A percentile compares a stretch with the other conserved stretches of the same genome.
Evolutionary conservation across 1,140 invertebrate genomes (phyloP).

Genomic region (Atta colombica): DNA sequence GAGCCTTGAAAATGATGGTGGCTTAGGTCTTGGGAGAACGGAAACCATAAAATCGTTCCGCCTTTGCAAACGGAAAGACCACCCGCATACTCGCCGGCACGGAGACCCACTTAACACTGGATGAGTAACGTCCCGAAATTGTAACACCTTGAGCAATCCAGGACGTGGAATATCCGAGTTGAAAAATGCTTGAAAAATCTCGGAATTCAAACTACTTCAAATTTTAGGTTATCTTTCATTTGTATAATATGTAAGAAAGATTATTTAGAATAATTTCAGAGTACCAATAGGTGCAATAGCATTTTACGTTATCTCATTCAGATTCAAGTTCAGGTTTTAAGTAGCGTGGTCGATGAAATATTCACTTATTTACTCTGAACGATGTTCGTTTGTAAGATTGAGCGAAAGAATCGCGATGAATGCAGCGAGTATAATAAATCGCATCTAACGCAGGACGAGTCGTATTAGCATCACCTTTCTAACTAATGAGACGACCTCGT

Average conservation of each 20-base stretch:
- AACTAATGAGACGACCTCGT: conserved; percentile 65
- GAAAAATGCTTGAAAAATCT: background rate
- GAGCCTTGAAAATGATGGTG: conserved; percentile 52
- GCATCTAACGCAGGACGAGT: conserved; percentile 32
- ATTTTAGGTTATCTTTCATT: background rate
- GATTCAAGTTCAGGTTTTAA: background rate
- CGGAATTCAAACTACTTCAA: background rate
- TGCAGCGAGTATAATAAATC: conserved; percentile 46
- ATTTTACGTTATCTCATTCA: background rate
- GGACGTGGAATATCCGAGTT: background rate
- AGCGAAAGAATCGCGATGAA: conserved; percentile 17
- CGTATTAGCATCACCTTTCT: conserved; percentile 58
- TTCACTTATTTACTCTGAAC: background rate
- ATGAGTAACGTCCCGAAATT: conserved; percentile 60
- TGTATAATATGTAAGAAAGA: background rate
- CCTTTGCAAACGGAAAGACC: conserved; percentile 63
- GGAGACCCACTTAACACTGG: conserved; percentile 55
- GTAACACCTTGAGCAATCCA: conserved; percentile 25
- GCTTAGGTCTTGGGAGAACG: conserved; percentile 45
- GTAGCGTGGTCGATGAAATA: background rate
- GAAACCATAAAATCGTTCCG: conserved; percentile 63
- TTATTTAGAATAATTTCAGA: background rate
- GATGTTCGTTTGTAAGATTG: background rate
- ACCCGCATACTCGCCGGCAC: conserved; percentile 42
- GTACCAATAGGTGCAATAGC: background rate